phyloP scores from a whole-genome alignment of 2,797 vertebrate genomes.

The Enteromius unitaeniatus region DNA sequence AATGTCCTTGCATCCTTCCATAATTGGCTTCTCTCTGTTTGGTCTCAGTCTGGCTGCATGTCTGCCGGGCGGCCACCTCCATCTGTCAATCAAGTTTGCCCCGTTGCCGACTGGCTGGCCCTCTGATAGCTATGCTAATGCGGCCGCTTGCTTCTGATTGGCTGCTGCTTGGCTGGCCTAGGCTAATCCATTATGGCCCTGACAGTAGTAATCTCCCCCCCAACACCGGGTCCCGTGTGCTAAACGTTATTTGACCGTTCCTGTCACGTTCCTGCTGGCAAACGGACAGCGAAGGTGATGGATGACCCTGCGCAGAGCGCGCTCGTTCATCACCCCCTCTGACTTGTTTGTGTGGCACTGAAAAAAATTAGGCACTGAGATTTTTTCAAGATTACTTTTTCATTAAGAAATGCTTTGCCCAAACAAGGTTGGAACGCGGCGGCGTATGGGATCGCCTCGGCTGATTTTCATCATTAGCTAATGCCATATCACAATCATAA shows the following conservation, averaged over 20 bases:
- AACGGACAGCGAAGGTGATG: constrained; percentile 71
- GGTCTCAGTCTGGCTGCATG: constrained; percentile 69
- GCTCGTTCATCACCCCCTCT: constrained; percentile 74
- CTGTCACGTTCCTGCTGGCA: constrained; percentile 74
- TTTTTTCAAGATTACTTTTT: constrained; percentile 68
- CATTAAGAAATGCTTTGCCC: constrained; percentile 55
- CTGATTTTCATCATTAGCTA: constrained; percentile 11
- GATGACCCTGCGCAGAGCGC: constrained; percentile 69
- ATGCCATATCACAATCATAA: neutral
- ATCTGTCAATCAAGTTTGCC: constrained; percentile 78
- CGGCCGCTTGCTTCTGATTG: constrained; percentile 65
- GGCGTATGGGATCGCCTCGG: neutral
- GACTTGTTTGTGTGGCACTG: constrained; percentile 65
- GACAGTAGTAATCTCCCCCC: constrained; percentile 79
- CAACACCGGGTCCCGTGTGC: constrained; percentile 76
- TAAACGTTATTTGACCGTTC: constrained; percentile 81
- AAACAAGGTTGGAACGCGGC: neutral
- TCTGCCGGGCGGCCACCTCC: constrained; percentile 74
- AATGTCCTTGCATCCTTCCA: constrained; percentile 76
- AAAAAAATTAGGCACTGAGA: constrained; percentile 60
- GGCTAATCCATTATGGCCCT: constrained; percentile 79
- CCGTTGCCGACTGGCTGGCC: constrained; percentile 70
- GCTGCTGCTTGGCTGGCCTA: constrained; percentile 75
- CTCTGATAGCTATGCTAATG: constrained; percentile 82
- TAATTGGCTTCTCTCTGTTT: constrained; percentile 77